Evolutionary conservation across 2,888 invertebrate species (phyloP).

Genomic region (Apotomis capreana): DNA sequence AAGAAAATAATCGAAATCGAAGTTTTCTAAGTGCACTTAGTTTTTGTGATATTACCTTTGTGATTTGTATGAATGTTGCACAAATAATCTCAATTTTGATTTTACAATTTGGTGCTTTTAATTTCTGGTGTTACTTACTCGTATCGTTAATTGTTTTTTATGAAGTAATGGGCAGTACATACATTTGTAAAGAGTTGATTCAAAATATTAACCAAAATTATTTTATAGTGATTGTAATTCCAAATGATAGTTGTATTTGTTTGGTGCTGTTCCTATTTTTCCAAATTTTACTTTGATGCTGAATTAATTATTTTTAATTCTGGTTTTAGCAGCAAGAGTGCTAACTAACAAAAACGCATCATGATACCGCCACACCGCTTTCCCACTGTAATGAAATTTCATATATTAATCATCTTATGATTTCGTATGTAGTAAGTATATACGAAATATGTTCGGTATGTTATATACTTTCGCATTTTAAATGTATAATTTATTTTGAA

Average conservation of each 20-base stretch:
- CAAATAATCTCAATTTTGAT: background rate
- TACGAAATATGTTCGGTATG: too few species aligned
- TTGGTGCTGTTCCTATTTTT: slow-evolving; percentile 49
- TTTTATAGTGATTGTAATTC: slow-evolving; percentile 11
- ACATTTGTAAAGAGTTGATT: slow-evolving; percentile 20
- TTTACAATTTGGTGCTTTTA: slow-evolving; percentile 44
- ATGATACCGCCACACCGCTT: too few species aligned
- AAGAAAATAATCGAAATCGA: too few species aligned
- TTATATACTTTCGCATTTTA: too few species aligned
- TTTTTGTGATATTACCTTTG: too few species aligned
- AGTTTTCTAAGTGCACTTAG: too few species aligned
- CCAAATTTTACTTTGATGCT: slow-evolving; percentile 14
- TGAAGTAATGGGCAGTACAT: background rate
- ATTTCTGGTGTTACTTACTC: background rate
- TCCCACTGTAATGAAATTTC: too few species aligned
- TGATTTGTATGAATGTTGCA: background rate
- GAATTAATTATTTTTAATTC: background rate
- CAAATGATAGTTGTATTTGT: slow-evolving; percentile 20
- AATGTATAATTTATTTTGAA: too few species aligned
- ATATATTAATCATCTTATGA: too few species aligned
- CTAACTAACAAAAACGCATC: too few species aligned
- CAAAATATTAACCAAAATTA: slow-evolving; percentile 25
- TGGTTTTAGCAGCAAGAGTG: too few species aligned
- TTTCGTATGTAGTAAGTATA: too few species aligned
- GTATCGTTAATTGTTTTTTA: background rate